Evolutionary conservation across 2,113 vertebrate species (phyloP), one percentile per base, ranked within the genome.

Genomic region (Poeciliopsis prolifica): DNA sequence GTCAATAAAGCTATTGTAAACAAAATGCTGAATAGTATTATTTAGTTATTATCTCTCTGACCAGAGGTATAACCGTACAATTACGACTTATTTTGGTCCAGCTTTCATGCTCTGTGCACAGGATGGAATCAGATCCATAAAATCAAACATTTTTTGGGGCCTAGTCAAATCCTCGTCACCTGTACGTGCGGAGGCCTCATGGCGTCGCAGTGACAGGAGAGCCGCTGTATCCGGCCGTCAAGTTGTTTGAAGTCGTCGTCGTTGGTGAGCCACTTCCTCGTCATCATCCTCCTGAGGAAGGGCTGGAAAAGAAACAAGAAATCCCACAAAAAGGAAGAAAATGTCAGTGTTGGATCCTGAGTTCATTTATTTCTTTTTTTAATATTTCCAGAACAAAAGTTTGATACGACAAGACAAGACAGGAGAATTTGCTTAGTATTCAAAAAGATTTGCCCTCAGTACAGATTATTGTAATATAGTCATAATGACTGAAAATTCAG

Each of bases 231-330:
- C 11, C 19, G 89, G 0, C 3, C 28, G 22, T 61, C 3, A 2
- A 95, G 91, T 22, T 88, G 8, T 1, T 77, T 5, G 11, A 95
- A 95, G 80, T 94, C 93, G 0, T 84, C 87, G 1, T 94, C 82
- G 1, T 64, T 61, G n/a, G 82, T 87, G 28, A 95, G 86, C 95
- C 94, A 95, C 86, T 92, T 94, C 70, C 86, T 91, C 12, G 91
- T 94, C 91, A 95, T 93, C 91, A 95, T 92, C 13, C 86, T 88
- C 76, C 84, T 87, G 75, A 94, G 62, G 54, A 74, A 87, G 1
- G 80, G 78, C 95, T 95, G 83, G 12, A 70, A 77, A 29, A 29
- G 29, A 29, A 29, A 29, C 29, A 29, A 70, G 76, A 10, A 75
- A 4, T 12, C 61, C 0, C 6, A 19, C 3, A 42, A 40, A 44